Evolutionary conservation across 1,140 invertebrate genomes (phyloP).

Genomic region (Pissodes strobi): DNA sequence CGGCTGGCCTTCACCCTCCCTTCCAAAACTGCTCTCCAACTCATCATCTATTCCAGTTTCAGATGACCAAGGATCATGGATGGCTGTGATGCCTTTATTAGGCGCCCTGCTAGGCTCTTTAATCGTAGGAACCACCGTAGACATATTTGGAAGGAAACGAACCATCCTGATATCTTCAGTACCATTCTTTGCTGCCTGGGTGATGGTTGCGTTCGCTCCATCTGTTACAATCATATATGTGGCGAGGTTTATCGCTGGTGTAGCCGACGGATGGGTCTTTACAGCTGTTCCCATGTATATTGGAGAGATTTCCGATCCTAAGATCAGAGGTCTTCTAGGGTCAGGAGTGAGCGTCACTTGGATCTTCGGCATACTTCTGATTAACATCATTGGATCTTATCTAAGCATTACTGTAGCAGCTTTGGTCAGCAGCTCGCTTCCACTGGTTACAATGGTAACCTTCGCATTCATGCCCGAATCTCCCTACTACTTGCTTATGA

Average conservation of each 20-base stretch:
- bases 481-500: constrained; percentile 70
- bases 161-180: constrained; percentile 66
- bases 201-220: constrained; percentile 63
- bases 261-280: constrained; percentile 70
- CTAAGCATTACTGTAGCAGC: constrained; percentile 63
- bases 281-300: constrained; percentile 69
- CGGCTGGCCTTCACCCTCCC: constrained; percentile 49
- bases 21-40: constrained; percentile 40
- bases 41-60: constrained; percentile 57
- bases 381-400: constrained; percentile 69
- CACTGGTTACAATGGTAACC: constrained; percentile 65
- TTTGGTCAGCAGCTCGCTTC: constrained; percentile 62
- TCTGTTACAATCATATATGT: constrained; percentile 61
- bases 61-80: constrained; percentile 66
- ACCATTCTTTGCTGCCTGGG: constrained; percentile 69
- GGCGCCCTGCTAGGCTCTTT: constrained; percentile 60
- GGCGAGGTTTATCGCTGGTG: constrained; percentile 61
- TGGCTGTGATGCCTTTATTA: constrained; percentile 57
- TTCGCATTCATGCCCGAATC: constrained; percentile 79
- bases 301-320: constrained; percentile 69
- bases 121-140: constrained; percentile 51
- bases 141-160: constrained; percentile 68
- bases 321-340: constrained; percentile 64
- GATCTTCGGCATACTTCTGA: constrained; percentile 68
- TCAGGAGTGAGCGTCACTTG: constrained; percentile 42